Conservation (phyloP, 2,797 vertebrate species). For the Neosalanx taihuensis region DNA sequence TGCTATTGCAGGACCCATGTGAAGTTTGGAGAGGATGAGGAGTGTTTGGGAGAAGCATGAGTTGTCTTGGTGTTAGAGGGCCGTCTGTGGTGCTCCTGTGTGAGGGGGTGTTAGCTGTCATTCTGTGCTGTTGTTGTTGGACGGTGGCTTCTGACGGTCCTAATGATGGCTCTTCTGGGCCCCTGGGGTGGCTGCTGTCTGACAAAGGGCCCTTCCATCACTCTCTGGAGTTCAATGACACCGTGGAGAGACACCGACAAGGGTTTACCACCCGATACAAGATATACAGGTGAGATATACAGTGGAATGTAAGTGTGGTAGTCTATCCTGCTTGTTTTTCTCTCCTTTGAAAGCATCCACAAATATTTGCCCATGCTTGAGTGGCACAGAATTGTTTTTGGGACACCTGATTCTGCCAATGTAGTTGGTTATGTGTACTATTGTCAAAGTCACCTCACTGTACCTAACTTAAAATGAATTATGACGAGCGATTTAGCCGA, state of each 20-base stretch:
- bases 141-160: constrained; percentile 71
- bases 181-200: constrained; percentile 92
- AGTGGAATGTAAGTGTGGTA: not conserved
- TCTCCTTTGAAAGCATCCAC: not conserved
- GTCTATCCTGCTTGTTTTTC: not conserved
- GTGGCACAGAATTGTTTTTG: no score
- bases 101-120: constrained; percentile 80
- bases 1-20: constrained; percentile 39
- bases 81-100: constrained; percentile 89
- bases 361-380: no score
- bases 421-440: no score
- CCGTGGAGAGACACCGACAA: constrained; percentile 91
- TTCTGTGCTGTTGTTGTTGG: constrained; percentile 65
- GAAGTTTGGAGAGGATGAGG: constrained; percentile 84
- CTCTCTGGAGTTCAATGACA: constrained; percentile 93
- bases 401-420: no score
- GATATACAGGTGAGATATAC: constrained; percentile 91
- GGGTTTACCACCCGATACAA: constrained; percentile 96
- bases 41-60: constrained; percentile 91
- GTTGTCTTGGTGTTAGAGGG: constrained; percentile 90
- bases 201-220: constrained; percentile 97
- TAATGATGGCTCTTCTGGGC: constrained; percentile 78
- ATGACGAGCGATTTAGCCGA: no score
- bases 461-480: no score
- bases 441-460: no score